Percentiles rank a stretch among this genome's conserved stretches.
phyloP scores from a whole-genome alignment of 2,113 vertebrate species.

The Microcebus murinus region DNA sequence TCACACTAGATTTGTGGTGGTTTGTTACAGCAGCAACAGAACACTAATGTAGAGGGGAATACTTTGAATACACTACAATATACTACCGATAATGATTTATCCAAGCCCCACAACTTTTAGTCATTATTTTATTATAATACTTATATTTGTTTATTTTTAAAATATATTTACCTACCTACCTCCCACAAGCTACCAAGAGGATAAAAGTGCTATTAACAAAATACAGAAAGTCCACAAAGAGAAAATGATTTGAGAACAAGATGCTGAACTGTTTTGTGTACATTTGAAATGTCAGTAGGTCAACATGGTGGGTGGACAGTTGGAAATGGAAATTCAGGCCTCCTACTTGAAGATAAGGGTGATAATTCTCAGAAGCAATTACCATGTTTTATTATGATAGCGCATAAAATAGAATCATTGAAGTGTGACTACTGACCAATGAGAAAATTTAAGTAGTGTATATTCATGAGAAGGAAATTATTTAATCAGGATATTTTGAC shows the following conservation, averaged over 20 bases:
- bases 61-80: background rate
- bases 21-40: background rate
- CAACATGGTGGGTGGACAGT: background rate
- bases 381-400: conserved; percentile 24
- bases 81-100: background rate
- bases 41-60: background rate
- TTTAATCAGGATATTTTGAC: conserved; percentile 15
- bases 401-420: background rate
- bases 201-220: background rate
- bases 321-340: background rate
- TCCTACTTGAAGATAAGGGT: background rate
- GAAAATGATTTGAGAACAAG: background rate
- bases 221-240: background rate
- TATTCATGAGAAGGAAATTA: background rate
- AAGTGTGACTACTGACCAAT: background rate
- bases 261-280: background rate
- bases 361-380: background rate
- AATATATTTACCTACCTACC: background rate
- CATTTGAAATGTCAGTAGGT: background rate
- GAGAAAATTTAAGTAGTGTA: background rate
- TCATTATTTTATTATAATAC: background rate
- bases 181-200: background rate
- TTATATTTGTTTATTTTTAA: background rate
- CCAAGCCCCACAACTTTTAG: background rate
- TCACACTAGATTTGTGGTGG: background rate